Percentiles rank a stretch among this genome's conserved stretches.
These are phyloP conservation scores for Halichoeres trimaculatus DNA, from an alignment of 2,113 vertebrate species.

Conservation along the genomic window DNA sequence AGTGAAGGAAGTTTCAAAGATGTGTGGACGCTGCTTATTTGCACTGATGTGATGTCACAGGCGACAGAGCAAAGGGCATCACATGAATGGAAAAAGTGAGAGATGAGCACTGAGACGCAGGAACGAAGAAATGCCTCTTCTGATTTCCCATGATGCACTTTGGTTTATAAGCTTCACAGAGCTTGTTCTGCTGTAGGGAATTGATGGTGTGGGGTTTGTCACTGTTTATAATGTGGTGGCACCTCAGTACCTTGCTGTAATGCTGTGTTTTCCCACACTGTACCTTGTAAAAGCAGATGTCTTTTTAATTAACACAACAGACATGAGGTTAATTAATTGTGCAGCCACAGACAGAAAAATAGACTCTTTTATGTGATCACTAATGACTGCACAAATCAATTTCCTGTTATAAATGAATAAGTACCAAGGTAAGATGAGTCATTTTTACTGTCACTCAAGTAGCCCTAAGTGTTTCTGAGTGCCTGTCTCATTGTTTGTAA, in stretches of 20 bases:
- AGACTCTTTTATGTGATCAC: not conserved
- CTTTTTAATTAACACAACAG: not conserved
- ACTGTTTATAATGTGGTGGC: not conserved
- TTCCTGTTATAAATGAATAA: not conserved
- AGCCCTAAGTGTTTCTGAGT: not conserved
- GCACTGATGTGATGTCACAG: not conserved
- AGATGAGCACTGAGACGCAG: not conserved
- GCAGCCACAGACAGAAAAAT: not conserved
- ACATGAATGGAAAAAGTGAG: not conserved
- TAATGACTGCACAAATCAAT: not conserved
- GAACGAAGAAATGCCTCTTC: constrained; percentile 5
- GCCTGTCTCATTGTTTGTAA: not conserved
- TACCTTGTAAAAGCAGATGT: not conserved
- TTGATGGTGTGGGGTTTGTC: constrained; percentile 10
- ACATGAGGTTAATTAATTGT: not conserved
- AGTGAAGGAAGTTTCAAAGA: constrained; percentile 34
- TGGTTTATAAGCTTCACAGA: constrained; percentile 28
- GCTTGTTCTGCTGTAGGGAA: constrained; percentile 26
- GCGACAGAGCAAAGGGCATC: not conserved
- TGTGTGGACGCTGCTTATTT: constrained; percentile 20
- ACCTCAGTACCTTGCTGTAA: too few relatives aligned
- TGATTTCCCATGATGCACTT: constrained; percentile 56
- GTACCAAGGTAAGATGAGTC: not conserved
- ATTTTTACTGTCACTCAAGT: not conserved
- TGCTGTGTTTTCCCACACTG: not conserved